These are phyloP conservation scores for Oreohelix idahoensis DNA, from an alignment of 1,140 invertebrate species.

Conservation along the genomic window DNA sequence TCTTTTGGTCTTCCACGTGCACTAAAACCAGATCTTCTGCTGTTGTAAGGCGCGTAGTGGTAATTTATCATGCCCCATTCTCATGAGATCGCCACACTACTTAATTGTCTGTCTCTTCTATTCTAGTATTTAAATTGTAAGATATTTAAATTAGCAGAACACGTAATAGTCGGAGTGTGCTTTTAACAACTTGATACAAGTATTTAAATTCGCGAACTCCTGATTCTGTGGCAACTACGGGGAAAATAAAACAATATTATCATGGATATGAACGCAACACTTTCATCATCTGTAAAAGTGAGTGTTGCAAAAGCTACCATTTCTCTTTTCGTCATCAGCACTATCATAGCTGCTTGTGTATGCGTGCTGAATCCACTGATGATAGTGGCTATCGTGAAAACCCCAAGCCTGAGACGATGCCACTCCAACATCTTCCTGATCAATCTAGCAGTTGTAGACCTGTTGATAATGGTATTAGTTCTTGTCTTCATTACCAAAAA, in stretches of 20 bases:
- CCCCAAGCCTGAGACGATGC: neutral
- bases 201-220: too few species aligned
- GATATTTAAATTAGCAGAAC: too few species aligned
- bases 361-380: neutral
- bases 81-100: too few species aligned
- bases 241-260: neutral
- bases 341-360: neutral
- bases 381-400: neutral
- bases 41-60: too few species aligned
- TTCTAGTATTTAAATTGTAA: too few species aligned
- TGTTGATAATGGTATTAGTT: neutral
- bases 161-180: too few species aligned
- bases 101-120: too few species aligned
- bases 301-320: neutral
- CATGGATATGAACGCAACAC: neutral
- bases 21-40: too few species aligned
- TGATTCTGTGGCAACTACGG: too few species aligned
- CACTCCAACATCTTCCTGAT: conserved; percentile 31
- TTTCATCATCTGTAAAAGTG: neutral
- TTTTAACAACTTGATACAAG: too few species aligned
- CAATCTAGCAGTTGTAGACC: conserved; percentile 16
- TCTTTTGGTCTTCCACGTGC: too few species aligned
- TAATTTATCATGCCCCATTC: too few species aligned
- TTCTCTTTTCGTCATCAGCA: neutral
- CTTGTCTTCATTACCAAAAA: neutral